Base-by-base conservation (phyloP, 2,113 vertebrate genomes). In the Calidris pugnax region DNA sequence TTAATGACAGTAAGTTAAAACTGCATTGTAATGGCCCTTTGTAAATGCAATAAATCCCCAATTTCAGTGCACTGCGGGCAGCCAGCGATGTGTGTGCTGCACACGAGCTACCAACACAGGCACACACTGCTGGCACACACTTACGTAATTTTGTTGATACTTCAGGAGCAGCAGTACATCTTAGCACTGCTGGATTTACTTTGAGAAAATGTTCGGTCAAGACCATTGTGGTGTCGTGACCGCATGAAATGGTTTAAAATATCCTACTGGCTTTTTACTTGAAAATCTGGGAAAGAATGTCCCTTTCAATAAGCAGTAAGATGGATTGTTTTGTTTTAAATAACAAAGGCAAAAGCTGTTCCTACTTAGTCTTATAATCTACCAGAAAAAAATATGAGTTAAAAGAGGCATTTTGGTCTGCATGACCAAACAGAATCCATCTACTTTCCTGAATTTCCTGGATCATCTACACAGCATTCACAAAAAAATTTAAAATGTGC, bases 1-100 rank as follows among this genome's bases (percentile, higher is more conserved):
- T 90, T 96, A 95, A 97, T 83, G 96, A 96, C 79, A 95, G 85
- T 71, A 80, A 90, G 95, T 95, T 97, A 92, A 95, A 97, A 97
- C 87, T 94, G 93, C 92, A 94, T 41, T 90, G 93, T 94, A 96
- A 97, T 92, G 53, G 83, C 69, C 87, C 69, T 94, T 76, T 90
- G 93, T 72, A 85, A 96, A 91, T 79, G 92, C 79, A 90, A 94
- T 97, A 96, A 95, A 95, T 93, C 95, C 94, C 56, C 0, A 9
- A 35, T 93, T 95, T 90, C 75, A 67, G 75, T 71, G 72, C 53
- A 28, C 55, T 93, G 90, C 66, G 17, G 96, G 75, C 85, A 94
- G 90, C 9, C 90, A 85, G 94, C 7, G 0, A 73, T 79, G 78
- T 68, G 79, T 85, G 87, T 90, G 94, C 96, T 85, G 95, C 90